phyloP scores from a whole-genome alignment of 2,113 vertebrate genomes.

The Phylloscopus whistleri region DNA sequence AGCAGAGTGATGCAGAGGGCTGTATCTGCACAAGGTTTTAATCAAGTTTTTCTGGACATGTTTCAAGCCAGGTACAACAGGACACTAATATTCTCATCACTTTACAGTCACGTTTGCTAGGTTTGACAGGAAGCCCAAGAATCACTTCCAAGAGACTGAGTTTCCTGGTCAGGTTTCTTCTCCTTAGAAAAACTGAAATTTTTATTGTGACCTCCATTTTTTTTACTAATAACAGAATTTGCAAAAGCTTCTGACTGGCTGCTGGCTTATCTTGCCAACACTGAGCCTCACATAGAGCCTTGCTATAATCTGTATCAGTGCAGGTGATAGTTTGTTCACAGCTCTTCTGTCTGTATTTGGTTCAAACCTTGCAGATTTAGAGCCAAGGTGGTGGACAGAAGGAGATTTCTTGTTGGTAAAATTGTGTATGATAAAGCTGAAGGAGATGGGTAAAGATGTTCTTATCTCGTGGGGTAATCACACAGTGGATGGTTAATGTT shows the following conservation, averaged over 20 bases:
- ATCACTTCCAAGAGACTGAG: background rate
- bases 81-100: background rate
- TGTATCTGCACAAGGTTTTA: background rate
- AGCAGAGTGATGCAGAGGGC: background rate
- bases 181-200: background rate
- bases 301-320: background rate
- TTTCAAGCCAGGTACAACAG: background rate
- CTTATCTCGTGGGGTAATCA: background rate
- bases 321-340: background rate
- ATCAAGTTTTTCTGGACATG: background rate
- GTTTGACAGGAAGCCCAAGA: background rate
- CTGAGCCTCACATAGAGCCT: background rate
- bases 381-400: background rate
- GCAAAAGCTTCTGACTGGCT: background rate
- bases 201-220: background rate
- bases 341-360: background rate
- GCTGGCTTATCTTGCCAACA: background rate
- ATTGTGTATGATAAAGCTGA: background rate
- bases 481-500: too few relatives aligned
- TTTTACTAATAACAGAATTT: background rate
- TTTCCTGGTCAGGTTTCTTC: background rate
- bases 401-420: background rate
- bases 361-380: background rate
- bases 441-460: background rate
- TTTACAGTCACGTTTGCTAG: rapidly evolving